Evolutionary conservation across 2,797 vertebrate genomes (phyloP).

Genomic region (Eutrigla gurnardus): DNA sequence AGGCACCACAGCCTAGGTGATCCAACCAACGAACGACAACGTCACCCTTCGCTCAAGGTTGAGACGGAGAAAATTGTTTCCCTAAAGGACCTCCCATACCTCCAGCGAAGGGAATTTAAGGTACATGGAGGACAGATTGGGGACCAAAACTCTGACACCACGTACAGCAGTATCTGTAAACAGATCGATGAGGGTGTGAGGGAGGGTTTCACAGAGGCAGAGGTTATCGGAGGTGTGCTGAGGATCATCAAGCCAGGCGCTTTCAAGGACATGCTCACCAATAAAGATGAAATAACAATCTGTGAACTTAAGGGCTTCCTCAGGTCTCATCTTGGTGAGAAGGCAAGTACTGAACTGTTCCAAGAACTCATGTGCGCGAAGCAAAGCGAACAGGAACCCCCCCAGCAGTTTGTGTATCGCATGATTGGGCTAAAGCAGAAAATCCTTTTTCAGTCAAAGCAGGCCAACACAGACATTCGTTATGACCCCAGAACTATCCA

Average conservation of each 20-base stretch:
- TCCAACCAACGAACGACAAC: background rate
- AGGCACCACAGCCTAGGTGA: background rate
- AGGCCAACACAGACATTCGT: background rate
- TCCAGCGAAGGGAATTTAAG: slow-evolving; percentile 34
- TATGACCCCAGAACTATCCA: background rate
- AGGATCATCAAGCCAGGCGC: background rate
- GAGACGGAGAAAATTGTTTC: background rate
- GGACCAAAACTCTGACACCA: slow-evolving; percentile 45
- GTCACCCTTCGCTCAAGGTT: background rate
- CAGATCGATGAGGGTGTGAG: slow-evolving; percentile 35
- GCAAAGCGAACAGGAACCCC: background rate
- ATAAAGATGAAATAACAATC: slow-evolving; percentile 13
- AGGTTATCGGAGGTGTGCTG: background rate
- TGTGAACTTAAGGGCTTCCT: background rate
- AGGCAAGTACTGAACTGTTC: too few species aligned
- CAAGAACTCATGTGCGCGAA: slow-evolving; percentile 19
- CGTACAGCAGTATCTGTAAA: slow-evolving; percentile 16
- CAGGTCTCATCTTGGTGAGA: too few species aligned
- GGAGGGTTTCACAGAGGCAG: slow-evolving; percentile 25
- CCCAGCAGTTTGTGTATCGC: background rate
- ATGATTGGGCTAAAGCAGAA: background rate
- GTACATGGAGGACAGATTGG: slow-evolving; percentile 6
- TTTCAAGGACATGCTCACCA: slow-evolving; percentile 17
- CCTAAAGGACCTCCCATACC: slow-evolving; percentile 12
- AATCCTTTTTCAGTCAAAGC: background rate